Percentiles rank a stretch among this genome's conserved stretches.
phyloP scores from a whole-genome alignment of 2,888 invertebrate genomes.

The Itoplectis maculator region DNA sequence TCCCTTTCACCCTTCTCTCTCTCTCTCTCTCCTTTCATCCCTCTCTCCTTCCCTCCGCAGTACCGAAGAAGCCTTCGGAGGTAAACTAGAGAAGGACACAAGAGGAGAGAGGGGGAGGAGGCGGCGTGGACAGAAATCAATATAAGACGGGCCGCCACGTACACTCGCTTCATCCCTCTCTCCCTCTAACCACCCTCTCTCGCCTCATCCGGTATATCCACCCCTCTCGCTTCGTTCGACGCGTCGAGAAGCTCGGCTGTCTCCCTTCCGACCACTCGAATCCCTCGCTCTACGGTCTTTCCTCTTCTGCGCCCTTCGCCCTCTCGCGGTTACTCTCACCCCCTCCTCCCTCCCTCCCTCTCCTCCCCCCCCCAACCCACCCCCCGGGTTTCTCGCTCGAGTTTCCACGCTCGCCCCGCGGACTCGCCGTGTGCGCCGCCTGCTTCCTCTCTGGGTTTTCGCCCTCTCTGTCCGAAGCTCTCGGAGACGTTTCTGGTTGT shows the following conservation, averaged over 20 bases:
- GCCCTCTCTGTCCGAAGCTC: too few relatives aligned
- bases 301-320: background rate
- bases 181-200: slow-evolving; percentile 53
- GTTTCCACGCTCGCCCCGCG: slow-evolving; percentile 41
- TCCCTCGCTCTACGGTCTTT: background rate
- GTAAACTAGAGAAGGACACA: slow-evolving; percentile 61
- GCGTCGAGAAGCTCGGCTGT: too few relatives aligned
- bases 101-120: slow-evolving; percentile 70
- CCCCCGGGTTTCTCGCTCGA: slow-evolving; percentile 63
- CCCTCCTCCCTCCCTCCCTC: slow-evolving; percentile 46
- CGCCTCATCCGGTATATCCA: slow-evolving; percentile 50
- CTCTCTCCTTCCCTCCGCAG: background rate
- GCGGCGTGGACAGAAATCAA: slow-evolving; percentile 84
- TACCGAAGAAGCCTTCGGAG: slow-evolving; percentile 64
- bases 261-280: slow-evolving; percentile 29
- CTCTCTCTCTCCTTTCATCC: slow-evolving; percentile 42
- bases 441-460: too few relatives aligned
- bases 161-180: slow-evolving; percentile 63
- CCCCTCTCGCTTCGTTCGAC: slow-evolving; percentile 28
- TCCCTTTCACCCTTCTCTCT: slow-evolving; percentile 56
- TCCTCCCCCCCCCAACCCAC: slow-evolving; percentile 62
- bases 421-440: too few relatives aligned
- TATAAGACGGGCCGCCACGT: slow-evolving; percentile 84
- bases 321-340: slow-evolving; percentile 53
- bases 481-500: too few relatives aligned